Evolutionary conservation across 1,140 invertebrate genomes (phyloP), one percentile per base, ranked within the genome.

Genomic region (Antheraea pernyi): DNA sequence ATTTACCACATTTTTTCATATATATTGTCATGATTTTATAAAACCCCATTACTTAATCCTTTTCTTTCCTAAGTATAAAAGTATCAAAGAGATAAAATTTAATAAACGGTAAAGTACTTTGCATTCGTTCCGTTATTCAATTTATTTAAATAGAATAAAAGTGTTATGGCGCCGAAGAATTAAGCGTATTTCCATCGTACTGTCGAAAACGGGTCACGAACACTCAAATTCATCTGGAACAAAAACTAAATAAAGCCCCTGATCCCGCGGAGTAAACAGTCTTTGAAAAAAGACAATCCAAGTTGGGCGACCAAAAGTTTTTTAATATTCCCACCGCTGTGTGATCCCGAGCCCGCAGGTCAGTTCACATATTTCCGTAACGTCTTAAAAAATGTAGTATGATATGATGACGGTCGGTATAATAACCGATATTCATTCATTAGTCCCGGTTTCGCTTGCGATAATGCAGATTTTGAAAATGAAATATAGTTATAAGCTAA

Each of bases 241-340:
- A 77, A 77, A 79, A 81, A 81, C 77, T 80, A 84, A 82, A 80
- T 75, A 79, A 73, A 72, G 46, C 63, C 71, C 53, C 76, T 74
- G 71, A 75, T 70, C 72, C 69, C 69, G 68, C 66, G 72, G 74
- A 79, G 80, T 83, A 84, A 84, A 87, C 81, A 83, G 79, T 78
- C 78, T 85, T 76, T 79, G 80, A 85, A 86, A 86, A 87, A 89
- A 89, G 88, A 89, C 86, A 90, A 90, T 86, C 78, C 86, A 90
- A 90, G 81, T 90, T 84, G 84, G 78, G 75, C 75, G 71, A 70
- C 77, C 75, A 72, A 84, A 89, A 89, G 81, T 91, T 91, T 91
- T 91, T 89, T 89, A 89, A 91, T 91, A 89, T 87, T 89, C 88
- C 82, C 81, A 80, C 80, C 82, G 84, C 83, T 83, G 76, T 85